Conservation (phyloP, 2,797 vertebrate genomes). For the Acanthiza pusilla region DNA sequence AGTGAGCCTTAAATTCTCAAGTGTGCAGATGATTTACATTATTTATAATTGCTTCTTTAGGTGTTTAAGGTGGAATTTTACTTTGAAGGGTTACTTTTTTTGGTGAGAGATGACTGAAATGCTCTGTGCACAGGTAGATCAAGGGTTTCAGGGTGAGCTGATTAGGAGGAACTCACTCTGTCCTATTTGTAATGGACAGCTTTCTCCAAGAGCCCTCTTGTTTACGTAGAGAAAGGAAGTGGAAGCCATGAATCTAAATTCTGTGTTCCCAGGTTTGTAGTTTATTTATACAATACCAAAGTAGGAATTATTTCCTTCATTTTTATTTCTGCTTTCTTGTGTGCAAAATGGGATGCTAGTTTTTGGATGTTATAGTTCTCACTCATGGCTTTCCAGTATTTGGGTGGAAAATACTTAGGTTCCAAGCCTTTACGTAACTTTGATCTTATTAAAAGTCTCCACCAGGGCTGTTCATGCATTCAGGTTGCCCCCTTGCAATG, state of each 20-base stretch:
- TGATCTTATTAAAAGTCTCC: background rate
- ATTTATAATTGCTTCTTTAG: background rate
- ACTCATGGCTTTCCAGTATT: background rate
- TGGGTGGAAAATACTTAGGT: background rate
- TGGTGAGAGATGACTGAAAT: background rate
- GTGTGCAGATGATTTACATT: rapidly evolving
- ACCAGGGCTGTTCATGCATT: background rate
- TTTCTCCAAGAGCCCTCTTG: background rate
- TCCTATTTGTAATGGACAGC: background rate
- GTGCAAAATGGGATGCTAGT: background rate
- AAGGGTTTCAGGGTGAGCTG: background rate
- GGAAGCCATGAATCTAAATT: background rate
- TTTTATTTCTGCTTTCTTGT: background rate
- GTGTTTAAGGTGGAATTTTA: background rate
- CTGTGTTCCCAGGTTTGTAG: background rate
- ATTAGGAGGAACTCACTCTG: rapidly evolving
- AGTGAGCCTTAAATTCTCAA: background rate
- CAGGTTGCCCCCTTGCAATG: background rate
- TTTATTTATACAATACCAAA: background rate
- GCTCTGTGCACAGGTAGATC: too few species aligned
- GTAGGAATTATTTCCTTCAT: background rate
- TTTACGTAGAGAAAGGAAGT: rapidly evolving
- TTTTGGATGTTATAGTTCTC: background rate
- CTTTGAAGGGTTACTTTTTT: background rate
- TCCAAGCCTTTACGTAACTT: background rate